Conservation (phyloP, 1,140 invertebrate species). For the Drosophila rhopaloa region DNA sequence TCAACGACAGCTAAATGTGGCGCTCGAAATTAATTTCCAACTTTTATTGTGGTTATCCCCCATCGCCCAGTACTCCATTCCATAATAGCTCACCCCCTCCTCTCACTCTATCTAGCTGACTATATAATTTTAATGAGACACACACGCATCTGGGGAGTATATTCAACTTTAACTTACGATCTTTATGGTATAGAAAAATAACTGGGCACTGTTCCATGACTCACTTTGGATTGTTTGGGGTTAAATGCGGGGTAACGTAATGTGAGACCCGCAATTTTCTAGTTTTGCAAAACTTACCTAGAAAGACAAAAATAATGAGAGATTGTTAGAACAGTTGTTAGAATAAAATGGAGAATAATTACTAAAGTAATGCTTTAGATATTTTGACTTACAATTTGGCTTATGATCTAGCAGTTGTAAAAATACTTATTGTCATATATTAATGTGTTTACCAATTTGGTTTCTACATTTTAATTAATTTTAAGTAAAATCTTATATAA, state of each 20-base stretch:
- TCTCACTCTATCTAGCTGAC: slow-evolving; percentile 8
- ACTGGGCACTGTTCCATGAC: slow-evolving; percentile 57
- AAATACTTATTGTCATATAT: too few species aligned
- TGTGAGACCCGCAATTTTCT: slow-evolving; percentile 16
- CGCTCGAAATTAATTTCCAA: slow-evolving; percentile 71
- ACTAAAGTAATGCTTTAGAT: neutral
- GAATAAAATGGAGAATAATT: neutral
- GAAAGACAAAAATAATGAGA: slow-evolving; percentile 35
- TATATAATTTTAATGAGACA: slow-evolving; percentile 71
- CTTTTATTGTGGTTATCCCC: slow-evolving; percentile 71
- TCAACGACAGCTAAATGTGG: slow-evolving; percentile 78
- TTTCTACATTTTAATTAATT: too few species aligned
- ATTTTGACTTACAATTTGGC: neutral
- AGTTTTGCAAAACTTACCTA: slow-evolving; percentile 57
- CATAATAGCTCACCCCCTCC: neutral
- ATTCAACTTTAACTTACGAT: slow-evolving; percentile 70
- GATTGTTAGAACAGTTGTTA: slow-evolving; percentile 21
- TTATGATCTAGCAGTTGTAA: neutral
- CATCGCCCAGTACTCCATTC: slow-evolving; percentile 15
- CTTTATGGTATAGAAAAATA: slow-evolving; percentile 28
- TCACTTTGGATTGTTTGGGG: slow-evolving; percentile 25
- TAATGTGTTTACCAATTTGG: too few species aligned
- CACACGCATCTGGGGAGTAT: slow-evolving; percentile 51
- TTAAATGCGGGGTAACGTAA: slow-evolving; percentile 29
- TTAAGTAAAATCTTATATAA: too few species aligned